Percentiles rank a stretch among this genome's conserved stretches.
Conservation (phyloP, 2,797 vertebrate species). For the Mormyrus proboscirostris region DNA sequence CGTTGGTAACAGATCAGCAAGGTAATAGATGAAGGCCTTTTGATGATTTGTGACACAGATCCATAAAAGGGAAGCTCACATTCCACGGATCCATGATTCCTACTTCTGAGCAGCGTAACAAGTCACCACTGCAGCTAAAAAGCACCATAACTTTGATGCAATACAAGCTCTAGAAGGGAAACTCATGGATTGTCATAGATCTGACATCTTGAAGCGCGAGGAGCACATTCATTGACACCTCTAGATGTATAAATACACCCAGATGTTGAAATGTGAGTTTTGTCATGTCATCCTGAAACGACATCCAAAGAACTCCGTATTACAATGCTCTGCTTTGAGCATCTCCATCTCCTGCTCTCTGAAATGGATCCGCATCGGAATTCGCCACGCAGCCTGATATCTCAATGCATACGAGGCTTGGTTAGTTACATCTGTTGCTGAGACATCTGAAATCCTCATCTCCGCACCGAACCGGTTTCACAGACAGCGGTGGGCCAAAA, state of each 20-base stretch:
- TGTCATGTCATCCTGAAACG: background rate
- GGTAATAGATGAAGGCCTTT: background rate
- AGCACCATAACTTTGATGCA: background rate
- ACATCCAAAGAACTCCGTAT: background rate
- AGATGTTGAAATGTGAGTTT: background rate
- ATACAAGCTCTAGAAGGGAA: background rate
- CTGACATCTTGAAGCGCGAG: background rate
- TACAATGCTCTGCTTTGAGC: background rate
- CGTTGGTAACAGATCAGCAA: background rate
- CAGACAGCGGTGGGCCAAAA: background rate
- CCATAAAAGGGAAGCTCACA: background rate
- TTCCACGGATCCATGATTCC: background rate
- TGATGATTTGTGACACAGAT: background rate
- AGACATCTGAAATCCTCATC: conserved; percentile 5
- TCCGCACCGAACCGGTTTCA: background rate
- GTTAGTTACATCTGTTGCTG: conserved; percentile 11
- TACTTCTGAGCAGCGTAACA: background rate
- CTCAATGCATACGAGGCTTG: background rate
- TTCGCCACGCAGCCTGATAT: background rate
- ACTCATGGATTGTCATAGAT: background rate
- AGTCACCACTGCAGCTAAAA: background rate
- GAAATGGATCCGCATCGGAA: background rate
- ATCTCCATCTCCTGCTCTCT: background rate
- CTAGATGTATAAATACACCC: background rate
- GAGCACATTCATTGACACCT: conserved; percentile 1